phyloP scores from a whole-genome alignment of 2,888 invertebrate genomes.

The Scrobipalpa atriplicella region DNA sequence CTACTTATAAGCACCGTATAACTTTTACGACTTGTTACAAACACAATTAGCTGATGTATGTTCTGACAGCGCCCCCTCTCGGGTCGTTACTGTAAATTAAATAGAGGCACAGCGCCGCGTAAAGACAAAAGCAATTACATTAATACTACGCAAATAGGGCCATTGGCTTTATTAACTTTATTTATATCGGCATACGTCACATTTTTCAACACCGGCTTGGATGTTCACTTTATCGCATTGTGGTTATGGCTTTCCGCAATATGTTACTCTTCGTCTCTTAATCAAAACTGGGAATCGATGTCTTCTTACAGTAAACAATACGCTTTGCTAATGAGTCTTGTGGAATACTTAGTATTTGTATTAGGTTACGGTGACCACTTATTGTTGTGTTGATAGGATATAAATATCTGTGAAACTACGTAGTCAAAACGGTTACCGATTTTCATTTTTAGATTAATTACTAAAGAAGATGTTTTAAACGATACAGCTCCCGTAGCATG shows the following conservation, averaged over 20 bases:
- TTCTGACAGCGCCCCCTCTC: slow-evolving; percentile 35
- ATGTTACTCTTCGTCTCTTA: background rate
- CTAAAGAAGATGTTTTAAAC: too few species aligned
- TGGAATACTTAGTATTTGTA: too few species aligned
- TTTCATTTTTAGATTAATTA: too few species aligned
- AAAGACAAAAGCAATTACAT: slow-evolving; percentile 29
- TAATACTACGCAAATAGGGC: slow-evolving; percentile 28
- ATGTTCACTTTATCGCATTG: background rate
- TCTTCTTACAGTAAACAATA: too few species aligned
- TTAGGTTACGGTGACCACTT: too few species aligned
- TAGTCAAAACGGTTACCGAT: too few species aligned
- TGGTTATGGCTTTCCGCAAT: background rate
- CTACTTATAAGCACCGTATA: slow-evolving; percentile 16
- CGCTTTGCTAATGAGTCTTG: too few species aligned
- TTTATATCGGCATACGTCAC: slow-evolving; percentile 3
- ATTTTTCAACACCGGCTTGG: slow-evolving; percentile 15
- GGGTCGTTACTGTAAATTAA: slow-evolving; percentile 42
- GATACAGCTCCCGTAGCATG: too few species aligned
- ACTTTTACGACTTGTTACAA: slow-evolving; percentile 25
- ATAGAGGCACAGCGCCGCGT: slow-evolving; percentile 35
- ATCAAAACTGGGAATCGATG: too few species aligned
- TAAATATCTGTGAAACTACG: too few species aligned
- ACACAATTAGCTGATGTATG: slow-evolving; percentile 26
- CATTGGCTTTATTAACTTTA: slow-evolving; percentile 20
- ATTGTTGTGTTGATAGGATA: too few species aligned